These are phyloP conservation scores for Lordiphosa fenestrarum DNA, from an alignment of 2,888 invertebrate genomes.

Conservation along the genomic window DNA sequence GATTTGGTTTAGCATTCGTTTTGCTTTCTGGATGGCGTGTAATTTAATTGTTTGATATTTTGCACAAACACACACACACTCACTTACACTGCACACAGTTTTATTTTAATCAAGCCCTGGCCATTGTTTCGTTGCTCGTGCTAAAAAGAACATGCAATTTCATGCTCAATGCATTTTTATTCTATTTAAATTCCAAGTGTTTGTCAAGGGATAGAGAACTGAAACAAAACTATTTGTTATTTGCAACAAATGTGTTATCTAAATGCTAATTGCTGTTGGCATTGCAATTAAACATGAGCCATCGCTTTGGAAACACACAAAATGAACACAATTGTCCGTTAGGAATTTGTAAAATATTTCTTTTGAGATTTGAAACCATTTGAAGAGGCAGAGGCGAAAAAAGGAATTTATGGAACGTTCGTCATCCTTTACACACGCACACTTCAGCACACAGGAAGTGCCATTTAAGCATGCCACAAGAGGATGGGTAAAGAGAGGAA, in stretches of 20 bases:
- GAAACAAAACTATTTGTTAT: constrained; percentile 12
- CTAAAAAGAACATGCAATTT: constrained; percentile 45
- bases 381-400: too few species aligned
- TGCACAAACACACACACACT: constrained; percentile 19
- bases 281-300: constrained; percentile 14
- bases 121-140: constrained; percentile 32
- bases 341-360: constrained; percentile 12
- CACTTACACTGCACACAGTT: constrained; percentile 24
- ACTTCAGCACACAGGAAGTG: too few species aligned
- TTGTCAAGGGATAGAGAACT: neutral
- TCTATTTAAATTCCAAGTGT: constrained; percentile 26
- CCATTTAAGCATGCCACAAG: too few species aligned
- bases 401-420: constrained; percentile 2
- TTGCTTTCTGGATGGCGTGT: constrained; percentile 37
- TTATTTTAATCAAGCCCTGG: constrained; percentile 54
- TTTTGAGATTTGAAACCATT: constrained; percentile 6
- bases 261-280: constrained; percentile 60
- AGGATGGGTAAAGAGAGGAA: too few species aligned
- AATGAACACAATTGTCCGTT: neutral
- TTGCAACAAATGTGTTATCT: constrained; percentile 41
- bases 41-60: constrained; percentile 68
- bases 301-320: neutral
- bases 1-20: constrained; percentile 38
- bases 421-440: neutral
- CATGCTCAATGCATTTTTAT: constrained; percentile 43